Conservation (phyloP, 2,797 vertebrate species). For the Emys orbicularis region DNA sequence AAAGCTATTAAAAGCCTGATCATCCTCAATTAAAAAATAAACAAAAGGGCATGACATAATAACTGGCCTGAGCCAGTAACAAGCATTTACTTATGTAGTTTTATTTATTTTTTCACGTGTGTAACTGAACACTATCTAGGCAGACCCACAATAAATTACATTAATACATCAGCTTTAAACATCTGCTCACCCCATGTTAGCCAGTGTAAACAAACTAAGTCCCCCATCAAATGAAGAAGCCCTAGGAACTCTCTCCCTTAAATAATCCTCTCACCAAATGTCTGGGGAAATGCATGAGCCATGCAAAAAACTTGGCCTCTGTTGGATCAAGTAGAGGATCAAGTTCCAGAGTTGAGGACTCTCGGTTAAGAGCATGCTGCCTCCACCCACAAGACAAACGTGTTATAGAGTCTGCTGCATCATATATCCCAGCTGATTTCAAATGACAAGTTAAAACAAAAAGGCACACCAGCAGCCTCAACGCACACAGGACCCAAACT, state of each 20-base stretch:
- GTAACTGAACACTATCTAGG: slow-evolving; percentile 19
- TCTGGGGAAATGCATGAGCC: not conserved
- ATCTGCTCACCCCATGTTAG: slow-evolving; percentile 42
- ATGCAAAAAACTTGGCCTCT: not conserved
- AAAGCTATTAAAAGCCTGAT: slow-evolving; percentile 44
- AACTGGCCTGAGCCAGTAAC: slow-evolving; percentile 28
- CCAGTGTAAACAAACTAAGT: not conserved
- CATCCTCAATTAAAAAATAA: slow-evolving; percentile 39
- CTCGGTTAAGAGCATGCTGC: not conserved
- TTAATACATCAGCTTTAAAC: slow-evolving; percentile 2
- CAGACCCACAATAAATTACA: slow-evolving; percentile 30
- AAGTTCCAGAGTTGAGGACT: not conserved
- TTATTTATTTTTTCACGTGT: slow-evolving; percentile 57
- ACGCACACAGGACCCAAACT: not conserved
- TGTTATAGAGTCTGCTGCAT: not conserved
- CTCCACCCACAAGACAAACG: not conserved
- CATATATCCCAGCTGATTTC: not conserved
- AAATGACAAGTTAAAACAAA: not conserved
- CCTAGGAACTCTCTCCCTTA: not conserved
- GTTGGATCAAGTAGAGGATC: not conserved
- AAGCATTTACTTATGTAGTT: slow-evolving; percentile 22
- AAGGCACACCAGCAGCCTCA: not conserved
- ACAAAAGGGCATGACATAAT: slow-evolving; percentile 36
- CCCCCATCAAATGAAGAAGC: not conserved
- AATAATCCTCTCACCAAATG: not conserved